phyloP scores from a whole-genome alignment of 2,888 invertebrate species.

The Lymantria dispar region DNA sequence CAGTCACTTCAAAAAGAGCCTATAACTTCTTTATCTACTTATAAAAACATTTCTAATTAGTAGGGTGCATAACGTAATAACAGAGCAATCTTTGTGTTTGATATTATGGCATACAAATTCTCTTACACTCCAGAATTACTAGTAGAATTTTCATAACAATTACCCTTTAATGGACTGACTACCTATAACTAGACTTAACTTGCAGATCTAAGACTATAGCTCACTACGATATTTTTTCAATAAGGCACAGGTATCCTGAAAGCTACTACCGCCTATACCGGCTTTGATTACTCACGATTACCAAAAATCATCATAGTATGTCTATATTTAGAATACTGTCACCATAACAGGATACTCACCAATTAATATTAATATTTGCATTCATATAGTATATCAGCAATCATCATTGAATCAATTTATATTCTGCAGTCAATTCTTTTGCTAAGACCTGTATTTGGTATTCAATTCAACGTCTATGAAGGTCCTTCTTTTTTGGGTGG shows the following conservation, averaged over 20 bases:
- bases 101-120: too few species aligned
- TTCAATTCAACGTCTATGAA: slow-evolving; percentile 15
- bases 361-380: slow-evolving; percentile 32
- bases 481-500: slow-evolving; percentile 8
- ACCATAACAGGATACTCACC: slow-evolving; percentile 22
- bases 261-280: not conserved
- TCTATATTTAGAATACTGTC: not conserved
- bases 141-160: too few species aligned
- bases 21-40: too few species aligned
- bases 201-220: too few species aligned
- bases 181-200: too few species aligned
- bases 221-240: too few species aligned
- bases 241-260: not conserved
- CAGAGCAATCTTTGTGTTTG: too few species aligned
- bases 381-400: slow-evolving; percentile 22
- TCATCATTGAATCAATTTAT: slow-evolving; percentile 18
- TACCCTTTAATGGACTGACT: too few species aligned
- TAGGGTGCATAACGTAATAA: too few species aligned
- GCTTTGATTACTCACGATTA: not conserved
- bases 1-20: too few species aligned
- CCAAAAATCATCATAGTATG: not conserved
- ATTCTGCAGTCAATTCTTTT: slow-evolving; percentile 11
- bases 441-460: slow-evolving; percentile 16
- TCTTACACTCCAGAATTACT: too few species aligned
- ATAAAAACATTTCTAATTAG: too few species aligned